Base-by-base conservation (phyloP, 2,113 vertebrate genomes). In the Sorex fumeus region DNA sequence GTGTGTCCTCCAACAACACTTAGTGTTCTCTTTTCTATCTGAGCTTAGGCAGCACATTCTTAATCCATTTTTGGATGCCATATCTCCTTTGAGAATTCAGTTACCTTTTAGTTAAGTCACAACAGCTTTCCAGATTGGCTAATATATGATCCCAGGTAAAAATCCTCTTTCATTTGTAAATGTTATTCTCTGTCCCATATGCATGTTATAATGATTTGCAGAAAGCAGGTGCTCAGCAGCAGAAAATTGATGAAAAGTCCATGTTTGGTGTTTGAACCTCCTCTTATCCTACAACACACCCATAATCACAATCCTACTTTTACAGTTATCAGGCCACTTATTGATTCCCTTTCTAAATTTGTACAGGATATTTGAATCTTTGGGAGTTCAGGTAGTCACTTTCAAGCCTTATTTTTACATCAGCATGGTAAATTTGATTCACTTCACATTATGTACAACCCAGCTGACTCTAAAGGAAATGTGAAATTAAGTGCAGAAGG, bases 81-180 rank as follows among this genome's bases (percentile, higher is more conserved):
- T 21, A 11, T 81, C 43, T 91, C 43, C 60, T 81, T 86, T 45
- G 23, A 30, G 60, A 77, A 12, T 71, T 25, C 2, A 4, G 8
- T 67, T 80, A 30, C 6, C 53, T 60, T 89, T 88, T 76, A 15
- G 32, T 47, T 6, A 69, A 62, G 27, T 84, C 67, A 19, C n/a
- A 64, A 30, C 5, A 67, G 7, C 28, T 71, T 62, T 80, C n/a
- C 6, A 47, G 21, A 8, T 85, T 91, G 69, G 43, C 36, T 93
- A 85, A 32, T 88, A 36, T 81, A 84, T 85, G 25, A 71, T 82
- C 27, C 6, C 67, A 85, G 19, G 43, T 64, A n/a, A 36, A 77
- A 21, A 8, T 13, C 62, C 67, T 72, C n/a, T 30, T 69, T 93
- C 47, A 81, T 81, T 85, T 82, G 67, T 9, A 77, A 90, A 82